Base-by-base conservation (phyloP, 1,140 invertebrate species). In the Drosophila busckii region DNA sequence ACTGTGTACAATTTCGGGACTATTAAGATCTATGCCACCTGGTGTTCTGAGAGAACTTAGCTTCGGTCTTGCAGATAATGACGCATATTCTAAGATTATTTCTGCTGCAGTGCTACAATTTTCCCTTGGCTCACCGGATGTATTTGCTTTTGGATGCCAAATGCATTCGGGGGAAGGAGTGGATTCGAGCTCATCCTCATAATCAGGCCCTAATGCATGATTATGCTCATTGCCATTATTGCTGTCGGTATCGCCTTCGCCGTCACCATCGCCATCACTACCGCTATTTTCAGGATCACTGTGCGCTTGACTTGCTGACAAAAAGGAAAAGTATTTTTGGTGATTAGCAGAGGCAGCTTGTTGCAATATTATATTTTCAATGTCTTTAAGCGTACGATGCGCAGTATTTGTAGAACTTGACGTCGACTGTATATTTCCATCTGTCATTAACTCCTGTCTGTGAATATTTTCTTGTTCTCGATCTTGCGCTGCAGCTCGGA, bases 31-130 rank as follows among this genome's bases (percentile, higher is more conserved):
- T n/a, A n/a, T n/a, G n/a, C n/a, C n/a, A n/a, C n/a, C n/a, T n/a
- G n/a, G n/a, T n/a, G n/a, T n/a, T n/a, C n/a, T n/a, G n/a, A n/a
- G n/a, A n/a, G n/a, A n/a, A n/a, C n/a, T n/a, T n/a, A n/a, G n/a
- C n/a, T n/a, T n/a, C n/a, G n/a, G n/a, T n/a, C n/a, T n/a, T n/a
- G n/a, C n/a, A n/a, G n/a, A n/a, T n/a, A n/a, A n/a, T n/a, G 76
- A 84, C 0, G 70, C 68, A 25, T 70, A 85, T 35, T 85, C 83
- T 10, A 85, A 38, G n/a, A 85, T 67, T 3, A 85, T 78, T 37
- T 85, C 83, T 16, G 73, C 76, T 3, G 83, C 70, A 7, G 70
- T 76, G 7, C 46, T 61, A 16, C 62, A 48, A 5, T 34, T 32
- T 4, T 55, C 34, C 1, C 50, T 17, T 7, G 63, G 38, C 6